These are phyloP conservation scores for Laticauda colubrina DNA, from an alignment of 2,113 vertebrate genomes.

Conservation along the genomic window DNA sequence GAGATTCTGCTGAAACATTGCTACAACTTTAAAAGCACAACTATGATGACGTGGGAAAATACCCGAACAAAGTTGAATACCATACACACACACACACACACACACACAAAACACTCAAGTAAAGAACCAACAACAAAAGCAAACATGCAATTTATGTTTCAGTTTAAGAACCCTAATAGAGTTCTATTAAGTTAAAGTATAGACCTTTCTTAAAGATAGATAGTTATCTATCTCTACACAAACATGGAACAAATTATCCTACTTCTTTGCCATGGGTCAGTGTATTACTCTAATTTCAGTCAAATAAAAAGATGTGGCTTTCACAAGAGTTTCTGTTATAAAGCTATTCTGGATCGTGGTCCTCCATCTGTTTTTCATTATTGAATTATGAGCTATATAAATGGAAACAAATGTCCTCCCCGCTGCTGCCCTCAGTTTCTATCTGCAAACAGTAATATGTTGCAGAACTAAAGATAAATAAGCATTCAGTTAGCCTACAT, in stretches of 20 bases:
- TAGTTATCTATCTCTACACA: background rate
- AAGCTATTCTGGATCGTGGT: constrained; percentile 13
- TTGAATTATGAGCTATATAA: constrained; percentile 31
- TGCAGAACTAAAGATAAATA: constrained; percentile 26
- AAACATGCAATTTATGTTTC: background rate
- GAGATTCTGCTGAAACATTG: too few species aligned
- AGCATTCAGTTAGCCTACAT: constrained; percentile 19
- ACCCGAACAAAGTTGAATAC: too few species aligned
- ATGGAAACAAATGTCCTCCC: constrained; percentile 32
- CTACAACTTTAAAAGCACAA: too few species aligned
- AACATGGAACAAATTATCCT: background rate
- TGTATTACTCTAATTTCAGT: constrained; percentile 6
- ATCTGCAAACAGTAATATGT: constrained; percentile 10
- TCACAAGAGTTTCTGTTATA: constrained; percentile 4
- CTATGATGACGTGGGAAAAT: too few species aligned
- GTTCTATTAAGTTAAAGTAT: background rate
- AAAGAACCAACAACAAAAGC: background rate
- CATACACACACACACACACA: too few species aligned
- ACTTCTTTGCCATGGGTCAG: background rate
- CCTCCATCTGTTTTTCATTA: constrained; percentile 26
- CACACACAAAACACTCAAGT: background rate
- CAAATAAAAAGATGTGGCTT: constrained; percentile 16
- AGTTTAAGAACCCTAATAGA: background rate
- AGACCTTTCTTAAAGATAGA: background rate
- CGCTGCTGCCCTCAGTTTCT: constrained; percentile 14